Evolutionary conservation across 2,888 invertebrate species (phyloP), one percentile per base, ranked within the genome.

Genomic region (Agrochola litura): DNA sequence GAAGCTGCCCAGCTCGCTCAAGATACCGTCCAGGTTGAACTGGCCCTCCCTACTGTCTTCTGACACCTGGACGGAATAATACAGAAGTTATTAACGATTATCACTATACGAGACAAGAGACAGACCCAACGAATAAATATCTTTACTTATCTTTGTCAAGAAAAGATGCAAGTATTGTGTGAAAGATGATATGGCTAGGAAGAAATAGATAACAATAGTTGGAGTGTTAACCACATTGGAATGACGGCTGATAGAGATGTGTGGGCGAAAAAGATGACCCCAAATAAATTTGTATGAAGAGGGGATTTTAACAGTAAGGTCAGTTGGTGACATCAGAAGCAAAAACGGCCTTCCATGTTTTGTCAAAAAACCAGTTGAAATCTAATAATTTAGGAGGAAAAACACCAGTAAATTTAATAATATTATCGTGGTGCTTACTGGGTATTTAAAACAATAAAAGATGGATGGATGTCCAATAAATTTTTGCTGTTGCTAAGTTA

Each of bases 1-100:
- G 91, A 97, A 97, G 92, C 96, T 96, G 90, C 97, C 97, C 87
- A 97, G 90, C 91, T 97, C 96, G 72, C 92, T 92, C 75, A 97
- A 92, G 86, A 97, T 95, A 56, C 95, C 95, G 76, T 97, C 97
- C 88, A 97, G 90, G 91, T 97, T 96, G 90, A 97, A 96, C 89
- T 91, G 92, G 22, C 91, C 87, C 37, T 94, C 94, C 77, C 56
- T 77, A 22, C 41, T 85, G 77, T 91, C 92, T 64, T 90, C 91
- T 22, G 90, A 78, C 92, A 93, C 91, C 93, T 94, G 81, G 0
- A 72, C 6, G 22, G 5, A 25, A 25, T 46, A 6, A 25, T 22
- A 58, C 9, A 19, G 2, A 54, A 14, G 1, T 30, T 37, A 10
- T 54, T 25, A 16, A 54, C 25, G 41, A 41, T 25, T 10, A 14